A percentile compares a stretch with the other conserved stretches of the same genome.
Conservation (phyloP, 2,888 invertebrate species). For the Chesias legatella region DNA sequence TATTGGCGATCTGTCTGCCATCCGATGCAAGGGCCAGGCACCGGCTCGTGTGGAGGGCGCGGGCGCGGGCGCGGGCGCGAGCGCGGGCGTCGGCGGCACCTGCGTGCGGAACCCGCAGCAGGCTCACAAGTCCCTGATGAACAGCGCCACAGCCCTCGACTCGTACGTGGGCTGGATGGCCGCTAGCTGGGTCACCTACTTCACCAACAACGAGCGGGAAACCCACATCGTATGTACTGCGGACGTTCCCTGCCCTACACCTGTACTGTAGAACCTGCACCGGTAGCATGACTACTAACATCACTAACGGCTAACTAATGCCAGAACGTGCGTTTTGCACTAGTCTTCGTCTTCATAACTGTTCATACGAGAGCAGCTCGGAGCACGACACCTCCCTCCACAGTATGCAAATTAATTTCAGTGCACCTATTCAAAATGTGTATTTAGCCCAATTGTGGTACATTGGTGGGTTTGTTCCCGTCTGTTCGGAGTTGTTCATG, state of each 20-base stretch:
- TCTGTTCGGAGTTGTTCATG: too few relatives aligned
- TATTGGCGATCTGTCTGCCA: slow-evolving; percentile 72
- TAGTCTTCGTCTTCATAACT: too few relatives aligned
- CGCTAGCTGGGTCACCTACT: slow-evolving; percentile 69
- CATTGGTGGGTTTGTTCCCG: too few relatives aligned
- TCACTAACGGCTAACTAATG: slow-evolving; percentile 29
- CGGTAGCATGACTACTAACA: slow-evolving; percentile 6
- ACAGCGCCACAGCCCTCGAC: slow-evolving; percentile 66
- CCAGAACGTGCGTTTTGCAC: too few relatives aligned
- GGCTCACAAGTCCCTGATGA: slow-evolving; percentile 57
- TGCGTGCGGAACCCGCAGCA: slow-evolving; percentile 58
- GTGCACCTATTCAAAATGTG: too few relatives aligned
- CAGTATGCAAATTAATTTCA: too few relatives aligned
- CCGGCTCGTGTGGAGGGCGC: too few relatives aligned
- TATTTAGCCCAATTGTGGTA: too few relatives aligned
- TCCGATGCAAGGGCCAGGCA: slow-evolving; percentile 56
- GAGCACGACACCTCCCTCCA: too few relatives aligned
- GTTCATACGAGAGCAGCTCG: too few relatives aligned
- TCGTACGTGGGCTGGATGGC: slow-evolving; percentile 71
- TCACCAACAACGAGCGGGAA: slow-evolving; percentile 61
- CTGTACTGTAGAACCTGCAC: slow-evolving; percentile 7
- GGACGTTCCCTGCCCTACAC: neutral
- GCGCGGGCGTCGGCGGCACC: too few relatives aligned
- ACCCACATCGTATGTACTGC: slow-evolving; percentile 68
- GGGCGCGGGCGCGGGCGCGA: too few relatives aligned